phyloP scores from a whole-genome alignment of 1,140 invertebrate species.

The Coelopa frigida region DNA sequence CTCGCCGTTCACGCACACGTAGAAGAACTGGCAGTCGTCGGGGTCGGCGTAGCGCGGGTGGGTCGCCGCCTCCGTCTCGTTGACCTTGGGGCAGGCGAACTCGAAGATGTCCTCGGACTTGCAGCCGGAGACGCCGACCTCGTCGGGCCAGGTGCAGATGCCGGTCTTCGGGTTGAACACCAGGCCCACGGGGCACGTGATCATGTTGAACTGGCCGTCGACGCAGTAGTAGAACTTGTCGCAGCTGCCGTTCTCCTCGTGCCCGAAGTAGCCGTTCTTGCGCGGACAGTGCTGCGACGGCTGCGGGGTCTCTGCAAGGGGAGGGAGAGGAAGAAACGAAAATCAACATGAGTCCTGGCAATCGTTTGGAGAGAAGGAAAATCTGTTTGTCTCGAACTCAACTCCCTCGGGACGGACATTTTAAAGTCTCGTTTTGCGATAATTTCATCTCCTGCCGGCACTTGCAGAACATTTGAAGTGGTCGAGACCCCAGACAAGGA shows the following conservation, averaged over 20 bases:
- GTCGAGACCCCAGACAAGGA: no score
- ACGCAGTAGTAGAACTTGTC: constrained; percentile 89
- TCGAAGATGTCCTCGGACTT: constrained; percentile 76
- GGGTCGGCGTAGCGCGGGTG: constrained; percentile 81
- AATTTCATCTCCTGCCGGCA: no score
- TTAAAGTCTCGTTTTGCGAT: no score
- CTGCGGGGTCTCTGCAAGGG: constrained; percentile 60
- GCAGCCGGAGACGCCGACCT: constrained; percentile 78
- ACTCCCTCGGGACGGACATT: no score
- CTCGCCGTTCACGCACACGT: constrained; percentile 82
- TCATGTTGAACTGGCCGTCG: constrained; percentile 81
- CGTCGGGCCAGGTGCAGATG: constrained; percentile 87
- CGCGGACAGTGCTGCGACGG: constrained; percentile 69
- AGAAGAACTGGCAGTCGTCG: constrained; percentile 88
- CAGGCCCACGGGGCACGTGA: constrained; percentile 77
- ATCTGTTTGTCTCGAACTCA: no score
- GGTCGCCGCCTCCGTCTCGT: constrained; percentile 60
- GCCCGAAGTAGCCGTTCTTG: constrained; percentile 81
- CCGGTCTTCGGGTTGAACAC: constrained; percentile 84
- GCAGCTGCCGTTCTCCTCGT: constrained; percentile 70
- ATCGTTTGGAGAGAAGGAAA: no score
- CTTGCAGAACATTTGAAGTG: no score
- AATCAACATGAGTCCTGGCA: no score
- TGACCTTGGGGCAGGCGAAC: constrained; percentile 75
- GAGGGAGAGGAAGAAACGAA: neutral